Evolutionary conservation across 2,797 vertebrate genomes (phyloP).

Genomic region (Amazona finschi): DNA sequence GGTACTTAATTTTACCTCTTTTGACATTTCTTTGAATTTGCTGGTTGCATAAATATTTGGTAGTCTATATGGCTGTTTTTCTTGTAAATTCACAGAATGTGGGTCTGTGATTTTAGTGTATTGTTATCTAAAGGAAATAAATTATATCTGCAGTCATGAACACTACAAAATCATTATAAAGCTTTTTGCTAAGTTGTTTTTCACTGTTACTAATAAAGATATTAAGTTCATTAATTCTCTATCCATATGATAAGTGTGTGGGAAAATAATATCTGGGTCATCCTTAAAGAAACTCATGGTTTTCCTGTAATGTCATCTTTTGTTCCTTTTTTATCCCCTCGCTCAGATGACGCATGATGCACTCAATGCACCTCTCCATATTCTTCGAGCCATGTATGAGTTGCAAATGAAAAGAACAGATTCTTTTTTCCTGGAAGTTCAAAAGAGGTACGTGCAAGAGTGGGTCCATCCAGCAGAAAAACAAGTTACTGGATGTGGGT

Average conservation of each 20-base stretch:
- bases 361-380: slow-evolving; percentile 92
- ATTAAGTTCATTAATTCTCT: neutral
- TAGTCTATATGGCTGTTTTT: neutral
- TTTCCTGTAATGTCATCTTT: neutral
- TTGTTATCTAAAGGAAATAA: neutral
- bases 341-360: slow-evolving; percentile 93
- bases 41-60: neutral
- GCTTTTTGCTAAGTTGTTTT: neutral
- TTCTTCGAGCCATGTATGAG: slow-evolving; percentile 95
- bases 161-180: neutral
- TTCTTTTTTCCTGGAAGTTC: slow-evolving; percentile 94
- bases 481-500: neutral
- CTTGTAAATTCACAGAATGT: neutral
- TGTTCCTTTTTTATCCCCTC: neutral
- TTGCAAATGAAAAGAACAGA: slow-evolving; percentile 95
- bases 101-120: neutral
- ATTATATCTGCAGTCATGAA: neutral
- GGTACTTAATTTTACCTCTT: slow-evolving; percentile 72
- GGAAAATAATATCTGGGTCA: neutral
- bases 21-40: neutral
- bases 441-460: slow-evolving; percentile 84
- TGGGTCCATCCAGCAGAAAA: neutral
- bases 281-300: neutral
- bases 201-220: neutral
- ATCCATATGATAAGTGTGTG: neutral